Percentiles rank a stretch among this genome's conserved stretches.
Conservation (phyloP, 2,113 vertebrate genomes). For the Opisthocomus hoazin region DNA sequence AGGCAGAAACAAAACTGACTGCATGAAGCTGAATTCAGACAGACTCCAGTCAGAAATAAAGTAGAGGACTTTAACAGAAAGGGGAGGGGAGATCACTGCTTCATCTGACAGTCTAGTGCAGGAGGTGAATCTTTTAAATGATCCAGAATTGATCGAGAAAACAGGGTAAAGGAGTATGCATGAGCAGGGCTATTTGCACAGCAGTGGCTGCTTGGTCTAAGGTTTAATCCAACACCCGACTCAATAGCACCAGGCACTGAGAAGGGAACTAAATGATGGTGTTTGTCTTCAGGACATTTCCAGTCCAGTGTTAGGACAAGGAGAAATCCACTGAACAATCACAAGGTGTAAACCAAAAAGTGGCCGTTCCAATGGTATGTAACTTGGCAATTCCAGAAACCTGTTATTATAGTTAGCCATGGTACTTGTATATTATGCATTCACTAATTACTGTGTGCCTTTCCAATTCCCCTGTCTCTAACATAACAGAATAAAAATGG, state of each 20-base stretch:
- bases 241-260: not conserved
- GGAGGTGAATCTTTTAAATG: not conserved
- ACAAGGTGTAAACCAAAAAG: not conserved
- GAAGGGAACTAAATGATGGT: not conserved
- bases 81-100: not conserved
- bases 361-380: not conserved
- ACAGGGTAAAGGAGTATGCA: not conserved
- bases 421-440: not conserved
- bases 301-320: not conserved
- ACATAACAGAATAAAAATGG: not conserved
- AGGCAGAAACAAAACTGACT: not conserved
- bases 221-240: not conserved
- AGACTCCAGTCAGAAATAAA: not conserved
- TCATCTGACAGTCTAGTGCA: not conserved
- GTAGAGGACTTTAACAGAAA: not conserved
- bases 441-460: conserved; percentile 21
- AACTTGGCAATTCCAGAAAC: not conserved
- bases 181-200: not conserved
- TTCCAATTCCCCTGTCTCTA: not conserved
- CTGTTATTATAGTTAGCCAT: not conserved
- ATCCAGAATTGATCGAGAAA: not conserved
- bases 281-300: not conserved
- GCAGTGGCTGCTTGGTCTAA: not conserved
- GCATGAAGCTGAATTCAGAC: not conserved
- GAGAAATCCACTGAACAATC: not conserved